Percentiles rank a stretch among this genome's conserved stretches.
phyloP scores from a whole-genome alignment of 2,797 vertebrate species.

The Pteronotus mesoamericanus region DNA sequence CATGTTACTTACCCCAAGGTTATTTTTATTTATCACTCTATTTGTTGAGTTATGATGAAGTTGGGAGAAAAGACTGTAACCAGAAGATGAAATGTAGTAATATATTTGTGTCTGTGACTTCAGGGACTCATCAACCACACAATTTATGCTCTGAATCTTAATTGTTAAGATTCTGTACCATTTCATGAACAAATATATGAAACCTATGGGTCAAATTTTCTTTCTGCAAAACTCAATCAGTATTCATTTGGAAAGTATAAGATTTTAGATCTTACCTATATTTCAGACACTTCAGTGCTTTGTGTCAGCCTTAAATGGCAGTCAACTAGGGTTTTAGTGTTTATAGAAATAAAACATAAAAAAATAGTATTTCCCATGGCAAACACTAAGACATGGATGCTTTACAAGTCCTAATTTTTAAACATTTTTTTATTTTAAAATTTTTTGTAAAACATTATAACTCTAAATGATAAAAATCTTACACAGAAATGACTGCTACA shows the following conservation, averaged over 20 bases:
- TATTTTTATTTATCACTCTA: slow-evolving; percentile 15
- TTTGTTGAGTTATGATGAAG: slow-evolving; percentile 3
- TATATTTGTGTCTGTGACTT: slow-evolving; percentile 17
- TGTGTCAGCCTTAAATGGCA: slow-evolving; percentile 33
- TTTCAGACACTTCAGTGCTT: slow-evolving; percentile 45
- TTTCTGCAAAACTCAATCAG: slow-evolving; percentile 25
- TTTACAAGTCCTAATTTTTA: slow-evolving; percentile 54
- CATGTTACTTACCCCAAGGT: not conserved
- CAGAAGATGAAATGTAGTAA: not conserved
- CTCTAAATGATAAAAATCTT: slow-evolving; percentile 57
- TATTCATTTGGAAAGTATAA: slow-evolving; percentile 42
- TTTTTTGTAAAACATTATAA: slow-evolving; percentile 66
- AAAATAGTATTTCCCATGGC: slow-evolving; percentile 49
- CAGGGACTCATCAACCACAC: not conserved
- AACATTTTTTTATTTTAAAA: slow-evolving; percentile 27
- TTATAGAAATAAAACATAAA: slow-evolving; percentile 60
- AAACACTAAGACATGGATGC: not conserved
- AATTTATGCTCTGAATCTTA: not conserved
- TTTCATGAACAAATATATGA: slow-evolving; percentile 43
- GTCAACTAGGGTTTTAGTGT: slow-evolving; percentile 28
- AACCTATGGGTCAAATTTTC: slow-evolving; percentile 52
- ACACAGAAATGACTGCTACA: slow-evolving; percentile 2
- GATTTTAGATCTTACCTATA: slow-evolving; percentile 26
- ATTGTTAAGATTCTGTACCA: slow-evolving; percentile 7
- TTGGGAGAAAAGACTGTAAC: not conserved